Evolutionary conservation across 2,113 vertebrate species (phyloP), one percentile per base, ranked within the genome.

Genomic region (Cairina moschata): DNA sequence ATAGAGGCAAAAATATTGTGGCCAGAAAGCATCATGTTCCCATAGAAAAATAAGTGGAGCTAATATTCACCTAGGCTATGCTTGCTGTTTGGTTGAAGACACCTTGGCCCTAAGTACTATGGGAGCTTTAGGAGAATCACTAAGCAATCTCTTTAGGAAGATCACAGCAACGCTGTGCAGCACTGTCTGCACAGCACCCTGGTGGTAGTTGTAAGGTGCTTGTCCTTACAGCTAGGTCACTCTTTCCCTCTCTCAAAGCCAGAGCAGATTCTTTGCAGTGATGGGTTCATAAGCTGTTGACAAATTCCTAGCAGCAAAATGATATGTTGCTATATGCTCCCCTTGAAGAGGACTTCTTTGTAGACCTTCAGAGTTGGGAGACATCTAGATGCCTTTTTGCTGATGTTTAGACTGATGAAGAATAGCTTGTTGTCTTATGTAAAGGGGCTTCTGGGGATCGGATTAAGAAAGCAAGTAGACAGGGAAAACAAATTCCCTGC

Each of bases 21-120:
- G 3, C 18, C 22, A 56, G 56, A 69, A 95, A 92, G 14, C 36
- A 71, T 32, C 74, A 69, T 55, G n/a, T 93, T 93, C 55, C 26
- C 73, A 55, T 3, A 75, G 29, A 58, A 79, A 86, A 89, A 13
- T 10, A 79, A 16, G 7, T n/a, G 18, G 17, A 8, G 4, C 77
- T 84, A 72, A 5, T 12, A 31, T 20, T 13, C 23, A 73, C 25
- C 4, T 75, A 38, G 36, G 26, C 67, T 88, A 92, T 91, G 52
- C 68, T 36, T 54, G 48, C 42, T 3, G 2, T 81, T 77, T 86
- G 31, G 18, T 36, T 74, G 60, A 91, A 80, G 63, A 44, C 7
- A 3, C 8, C 50, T 69, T 59, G 28, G 7, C 12, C 13, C 6
- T 28, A 36, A 62, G 40, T 1, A 1, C 5, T 31, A 8, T 50